Conservation (phyloP, 2,888 invertebrate genomes). For the Imbricaverruca yamaguchii region DNA sequence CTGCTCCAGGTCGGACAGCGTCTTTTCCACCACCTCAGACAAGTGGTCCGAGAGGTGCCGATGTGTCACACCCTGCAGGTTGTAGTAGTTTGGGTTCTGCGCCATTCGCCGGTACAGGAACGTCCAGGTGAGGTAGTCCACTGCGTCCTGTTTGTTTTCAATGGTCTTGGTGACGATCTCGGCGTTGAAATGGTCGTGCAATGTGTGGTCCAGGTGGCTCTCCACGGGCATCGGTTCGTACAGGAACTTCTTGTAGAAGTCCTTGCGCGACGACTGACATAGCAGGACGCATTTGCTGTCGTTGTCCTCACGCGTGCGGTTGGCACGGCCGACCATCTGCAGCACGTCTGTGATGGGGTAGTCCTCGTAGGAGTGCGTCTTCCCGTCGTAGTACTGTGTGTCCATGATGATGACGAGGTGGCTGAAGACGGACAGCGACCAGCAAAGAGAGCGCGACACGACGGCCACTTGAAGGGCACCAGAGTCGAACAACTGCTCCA, state of each 20-base stretch:
- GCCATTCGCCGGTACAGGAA: constrained; percentile 93
- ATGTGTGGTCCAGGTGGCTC: constrained; percentile 93
- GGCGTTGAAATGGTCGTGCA: constrained; percentile 99
- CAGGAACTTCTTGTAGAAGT: constrained; percentile 95
- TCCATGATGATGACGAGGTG: constrained; percentile 97
- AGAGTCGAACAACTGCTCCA: constrained; percentile 86
- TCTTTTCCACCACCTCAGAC: constrained; percentile 94
- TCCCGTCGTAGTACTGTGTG: constrained; percentile 83
- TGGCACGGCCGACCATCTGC: constrained; percentile 96
- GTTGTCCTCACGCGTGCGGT: constrained; percentile 82
- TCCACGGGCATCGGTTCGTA: constrained; percentile 40
- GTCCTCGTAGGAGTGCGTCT: constrained; percentile 75
- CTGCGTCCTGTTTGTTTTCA: constrained; percentile 99
- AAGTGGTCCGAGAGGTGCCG: constrained; percentile 96
- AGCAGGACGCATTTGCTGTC: constrained; percentile 92
- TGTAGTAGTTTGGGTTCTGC: constrained; percentile 99
- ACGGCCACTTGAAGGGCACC: constrained; percentile 86
- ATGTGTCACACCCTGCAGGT: constrained; percentile 82
- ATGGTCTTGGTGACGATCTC: constrained; percentile 99
- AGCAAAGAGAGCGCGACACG: constrained; percentile 82
- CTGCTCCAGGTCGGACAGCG: constrained; percentile 86
- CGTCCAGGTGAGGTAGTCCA: constrained; percentile 99
- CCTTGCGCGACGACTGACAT: constrained; percentile 96
- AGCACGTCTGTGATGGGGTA: constrained; percentile 95
- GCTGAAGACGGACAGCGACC: constrained; percentile 81